These are phyloP conservation scores for Spea multiplicata DNA, from an alignment of 2,113 vertebrate species.

Conservation along the genomic window DNA sequence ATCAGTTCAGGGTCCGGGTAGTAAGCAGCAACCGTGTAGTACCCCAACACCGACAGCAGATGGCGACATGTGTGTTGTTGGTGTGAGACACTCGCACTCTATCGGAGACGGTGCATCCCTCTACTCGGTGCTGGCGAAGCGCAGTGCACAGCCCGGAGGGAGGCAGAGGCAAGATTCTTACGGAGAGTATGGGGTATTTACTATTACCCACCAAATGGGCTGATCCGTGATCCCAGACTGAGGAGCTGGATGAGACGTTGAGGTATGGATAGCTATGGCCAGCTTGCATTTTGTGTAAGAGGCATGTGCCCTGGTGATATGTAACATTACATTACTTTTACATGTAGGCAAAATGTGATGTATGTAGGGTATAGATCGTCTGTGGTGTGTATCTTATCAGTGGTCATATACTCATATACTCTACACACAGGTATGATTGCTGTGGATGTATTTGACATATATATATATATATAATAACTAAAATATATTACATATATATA, in stretches of 20 bases:
- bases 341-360: too few species aligned
- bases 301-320: neutral
- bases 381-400: too few species aligned
- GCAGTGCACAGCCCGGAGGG: slow-evolving; percentile 14
- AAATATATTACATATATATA: too few species aligned
- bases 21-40: neutral
- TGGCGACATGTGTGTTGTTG: slow-evolving; percentile 9
- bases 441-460: too few species aligned
- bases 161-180: slow-evolving; percentile 20
- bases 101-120: slow-evolving; percentile 38
- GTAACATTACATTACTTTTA: too few species aligned
- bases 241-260: neutral
- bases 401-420: too few species aligned
- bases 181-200: slow-evolving; percentile 18
- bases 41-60: neutral
- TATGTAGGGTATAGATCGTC: too few species aligned
- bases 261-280: too few species aligned
- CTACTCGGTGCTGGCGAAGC: slow-evolving; percentile 21
- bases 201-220: slow-evolving; percentile 3
- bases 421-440: too few species aligned
- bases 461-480: too few species aligned
- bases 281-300: neutral
- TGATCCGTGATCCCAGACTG: neutral
- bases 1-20: too few species aligned
- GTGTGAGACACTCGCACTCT: slow-evolving; percentile 23